Evolutionary conservation across 2,888 invertebrate species (phyloP).

Genomic region (Drosophila fungiperda): DNA sequence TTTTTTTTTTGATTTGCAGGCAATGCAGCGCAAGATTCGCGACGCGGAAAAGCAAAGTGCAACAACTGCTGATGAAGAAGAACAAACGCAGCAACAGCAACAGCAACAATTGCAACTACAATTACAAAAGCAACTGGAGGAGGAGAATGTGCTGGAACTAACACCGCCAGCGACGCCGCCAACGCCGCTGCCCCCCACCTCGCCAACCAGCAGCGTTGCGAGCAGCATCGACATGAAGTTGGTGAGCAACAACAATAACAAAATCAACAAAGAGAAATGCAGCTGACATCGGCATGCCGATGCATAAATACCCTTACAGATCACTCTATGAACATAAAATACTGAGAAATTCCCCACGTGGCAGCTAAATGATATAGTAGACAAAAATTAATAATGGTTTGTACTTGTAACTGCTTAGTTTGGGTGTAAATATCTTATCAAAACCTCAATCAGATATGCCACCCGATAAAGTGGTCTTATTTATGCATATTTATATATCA

Average conservation of each 20-base stretch:
- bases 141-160: constrained; percentile 59
- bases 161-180: constrained; percentile 75
- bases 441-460: no score
- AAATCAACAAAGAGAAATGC: constrained; percentile 1
- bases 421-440: no score
- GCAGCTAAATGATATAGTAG: neutral
- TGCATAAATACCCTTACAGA: neutral
- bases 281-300: neutral
- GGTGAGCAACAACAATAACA: constrained; percentile 49
- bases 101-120: constrained; percentile 17
- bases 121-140: constrained; percentile 17
- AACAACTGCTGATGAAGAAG: constrained; percentile 23
- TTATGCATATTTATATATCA: neutral
- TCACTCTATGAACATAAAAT: no score
- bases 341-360: neutral
- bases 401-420: neutral
- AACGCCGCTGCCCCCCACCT: constrained; percentile 62
- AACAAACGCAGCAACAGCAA: constrained; percentile 23
- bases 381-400: neutral
- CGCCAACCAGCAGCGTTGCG: constrained; percentile 65
- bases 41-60: constrained; percentile 50
- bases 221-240: constrained; percentile 62
- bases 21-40: constrained; percentile 69
- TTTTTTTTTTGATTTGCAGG: constrained; percentile 48
- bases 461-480: neutral